phyloP scores from a whole-genome alignment of 23 tunicate species.

The Diplosoma virens region DNA sequence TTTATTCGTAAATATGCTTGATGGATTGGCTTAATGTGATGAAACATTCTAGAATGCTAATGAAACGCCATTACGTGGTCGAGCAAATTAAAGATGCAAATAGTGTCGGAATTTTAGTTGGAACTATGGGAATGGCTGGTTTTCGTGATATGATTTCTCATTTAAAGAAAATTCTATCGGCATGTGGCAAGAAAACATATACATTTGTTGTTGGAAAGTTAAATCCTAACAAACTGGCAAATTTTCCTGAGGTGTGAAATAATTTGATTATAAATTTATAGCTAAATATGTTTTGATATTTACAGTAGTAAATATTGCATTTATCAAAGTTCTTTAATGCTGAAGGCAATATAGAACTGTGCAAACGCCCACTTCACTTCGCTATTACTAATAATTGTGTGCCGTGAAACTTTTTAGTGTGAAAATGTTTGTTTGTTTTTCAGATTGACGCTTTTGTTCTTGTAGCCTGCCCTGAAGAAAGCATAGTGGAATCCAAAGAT shows the following conservation, averaged over 20 bases:
- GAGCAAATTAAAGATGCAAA: conserved; percentile 84
- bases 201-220: conserved; percentile 84
- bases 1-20: no score
- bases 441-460: conserved; percentile 81
- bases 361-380: no score
- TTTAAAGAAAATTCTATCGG: conserved; percentile 53
- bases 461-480: conserved; percentile 90
- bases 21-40: no score
- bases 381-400: no score
- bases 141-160: conserved; percentile 51
- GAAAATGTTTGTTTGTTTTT: background rate
- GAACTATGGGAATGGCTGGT: conserved; percentile 91
- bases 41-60: conserved; percentile 45
- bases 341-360: no score
- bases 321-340: background rate
- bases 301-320: background rate
- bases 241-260: conserved; percentile 72
- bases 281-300: background rate
- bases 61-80: conserved; percentile 56
- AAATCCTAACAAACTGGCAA: conserved; percentile 86
- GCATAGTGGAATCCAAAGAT: conserved; percentile 44
- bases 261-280: background rate
- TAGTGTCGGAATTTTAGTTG: conserved; percentile 76
- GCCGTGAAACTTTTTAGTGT: no score
- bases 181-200: conserved; percentile 49